These are phyloP conservation scores for Rhagoletis zephyria DNA, from an alignment of 1,140 invertebrate species.

Conservation along the genomic window DNA sequence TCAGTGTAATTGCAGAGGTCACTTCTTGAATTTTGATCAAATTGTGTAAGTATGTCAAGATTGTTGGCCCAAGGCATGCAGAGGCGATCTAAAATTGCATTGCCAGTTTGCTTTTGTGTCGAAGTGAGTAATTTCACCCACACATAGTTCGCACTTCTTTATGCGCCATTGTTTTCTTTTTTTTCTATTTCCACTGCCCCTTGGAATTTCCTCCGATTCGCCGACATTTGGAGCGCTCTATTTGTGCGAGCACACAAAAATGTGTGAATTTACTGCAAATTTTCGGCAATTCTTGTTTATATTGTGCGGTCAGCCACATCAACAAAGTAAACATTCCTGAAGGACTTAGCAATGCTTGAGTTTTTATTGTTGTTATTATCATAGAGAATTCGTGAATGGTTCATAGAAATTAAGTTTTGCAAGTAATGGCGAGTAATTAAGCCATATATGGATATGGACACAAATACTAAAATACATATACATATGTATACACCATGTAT, in stretches of 20 bases:
- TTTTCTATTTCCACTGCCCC: not conserved
- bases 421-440: constrained; percentile 33
- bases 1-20: constrained; percentile 26
- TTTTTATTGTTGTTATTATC: not conserved
- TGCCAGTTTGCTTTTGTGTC: constrained; percentile 10
- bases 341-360: constrained; percentile 18
- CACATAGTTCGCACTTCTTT: not conserved
- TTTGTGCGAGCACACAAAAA: constrained; percentile 11
- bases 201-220: not conserved
- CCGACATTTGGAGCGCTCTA: not conserved
- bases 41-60: constrained; percentile 45
- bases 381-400: constrained; percentile 3
- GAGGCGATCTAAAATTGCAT: not conserved
- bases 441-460: not conserved
- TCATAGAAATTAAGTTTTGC: not conserved
- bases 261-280: constrained; percentile 42
- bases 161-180: not conserved
- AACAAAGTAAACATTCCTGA: constrained; percentile 36
- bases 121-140: not conserved
- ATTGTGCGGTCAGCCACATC: constrained; percentile 20
- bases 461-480: no score
- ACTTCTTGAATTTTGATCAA: constrained; percentile 47
- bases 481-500: no score
- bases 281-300: constrained; percentile 25
- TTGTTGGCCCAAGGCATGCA: not conserved